Percentiles rank a stretch among this genome's conserved stretches.
Conservation (phyloP, 2,113 vertebrate genomes). For the Setophaga coronata region DNA sequence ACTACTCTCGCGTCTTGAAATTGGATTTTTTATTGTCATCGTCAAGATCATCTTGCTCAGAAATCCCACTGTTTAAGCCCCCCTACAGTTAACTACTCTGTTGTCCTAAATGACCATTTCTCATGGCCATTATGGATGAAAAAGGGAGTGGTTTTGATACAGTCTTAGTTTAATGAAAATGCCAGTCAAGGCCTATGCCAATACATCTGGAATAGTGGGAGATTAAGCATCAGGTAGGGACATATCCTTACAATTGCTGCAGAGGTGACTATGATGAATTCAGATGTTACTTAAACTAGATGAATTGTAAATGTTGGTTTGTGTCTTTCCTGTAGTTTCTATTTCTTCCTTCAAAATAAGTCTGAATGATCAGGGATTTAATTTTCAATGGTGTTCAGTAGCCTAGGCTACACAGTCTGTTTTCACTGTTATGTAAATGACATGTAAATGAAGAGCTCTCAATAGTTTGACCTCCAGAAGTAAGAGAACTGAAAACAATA, state of each 20-base stretch:
- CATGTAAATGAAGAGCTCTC: neutral
- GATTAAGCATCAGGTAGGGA: neutral
- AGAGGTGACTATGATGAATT: neutral
- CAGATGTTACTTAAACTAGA: neutral
- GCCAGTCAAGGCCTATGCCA: neutral
- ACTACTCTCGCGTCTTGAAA: neutral
- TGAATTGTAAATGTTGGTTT: neutral
- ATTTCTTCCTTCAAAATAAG: neutral
- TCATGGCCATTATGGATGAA: neutral
- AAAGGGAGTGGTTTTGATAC: neutral
- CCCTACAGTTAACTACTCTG: neutral
- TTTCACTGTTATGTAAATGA: neutral
- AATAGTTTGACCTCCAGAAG: neutral
- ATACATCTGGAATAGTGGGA: neutral
- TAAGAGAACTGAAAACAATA: neutral
- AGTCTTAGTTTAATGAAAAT: neutral
- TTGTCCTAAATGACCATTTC: neutral
- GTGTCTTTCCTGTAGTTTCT: neutral
- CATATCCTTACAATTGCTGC: neutral
- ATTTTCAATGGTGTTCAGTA: neutral
- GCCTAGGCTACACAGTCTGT: neutral
- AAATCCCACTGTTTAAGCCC: neutral
- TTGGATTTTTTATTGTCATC: rapidly evolving
- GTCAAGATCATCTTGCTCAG: neutral
- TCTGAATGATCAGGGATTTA: neutral